Evolutionary conservation across 2,888 invertebrate genomes (phyloP).

Genomic region (Nezara viridula): DNA sequence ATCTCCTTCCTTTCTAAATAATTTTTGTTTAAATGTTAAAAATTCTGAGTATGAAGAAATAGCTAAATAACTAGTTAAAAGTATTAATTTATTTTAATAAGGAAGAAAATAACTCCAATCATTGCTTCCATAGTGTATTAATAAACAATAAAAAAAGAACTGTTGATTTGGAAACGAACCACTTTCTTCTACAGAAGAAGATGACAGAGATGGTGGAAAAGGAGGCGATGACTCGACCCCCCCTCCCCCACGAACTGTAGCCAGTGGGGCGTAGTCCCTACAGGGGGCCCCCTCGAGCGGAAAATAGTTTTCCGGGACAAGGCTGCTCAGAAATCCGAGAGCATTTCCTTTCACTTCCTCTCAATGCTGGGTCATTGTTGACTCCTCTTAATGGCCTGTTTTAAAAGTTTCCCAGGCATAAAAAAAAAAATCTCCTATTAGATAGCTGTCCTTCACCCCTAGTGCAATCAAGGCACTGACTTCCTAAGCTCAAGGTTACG

Average conservation of each 20-base stretch:
- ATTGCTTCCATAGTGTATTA: background rate
- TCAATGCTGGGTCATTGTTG: background rate
- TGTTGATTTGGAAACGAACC: background rate
- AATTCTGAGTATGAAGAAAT: too few relatives aligned
- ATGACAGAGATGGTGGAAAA: background rate
- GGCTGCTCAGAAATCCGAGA: background rate
- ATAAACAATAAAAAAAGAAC: background rate
- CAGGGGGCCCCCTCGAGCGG: background rate
- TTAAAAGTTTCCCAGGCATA: background rate
- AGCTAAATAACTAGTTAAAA: too few relatives aligned
- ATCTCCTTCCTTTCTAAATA: too few relatives aligned
- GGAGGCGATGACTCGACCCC: background rate
- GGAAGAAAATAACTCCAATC: background rate
- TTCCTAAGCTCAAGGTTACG: too few relatives aligned
- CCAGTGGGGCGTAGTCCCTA: background rate
- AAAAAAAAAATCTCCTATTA: too few relatives aligned
- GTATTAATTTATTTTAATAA: too few relatives aligned
- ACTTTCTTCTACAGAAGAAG: conserved; percentile 8
- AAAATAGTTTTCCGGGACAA: conserved; percentile 36
- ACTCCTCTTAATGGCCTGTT: background rate
- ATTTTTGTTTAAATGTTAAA: too few relatives aligned
- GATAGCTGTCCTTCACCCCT: too few relatives aligned
- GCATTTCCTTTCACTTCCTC: conserved; percentile 32
- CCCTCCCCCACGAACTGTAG: background rate
- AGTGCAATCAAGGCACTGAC: too few relatives aligned